Evolutionary conservation across 2,113 vertebrate species (phyloP).

Genomic region (Anthoscopus minutus): DNA sequence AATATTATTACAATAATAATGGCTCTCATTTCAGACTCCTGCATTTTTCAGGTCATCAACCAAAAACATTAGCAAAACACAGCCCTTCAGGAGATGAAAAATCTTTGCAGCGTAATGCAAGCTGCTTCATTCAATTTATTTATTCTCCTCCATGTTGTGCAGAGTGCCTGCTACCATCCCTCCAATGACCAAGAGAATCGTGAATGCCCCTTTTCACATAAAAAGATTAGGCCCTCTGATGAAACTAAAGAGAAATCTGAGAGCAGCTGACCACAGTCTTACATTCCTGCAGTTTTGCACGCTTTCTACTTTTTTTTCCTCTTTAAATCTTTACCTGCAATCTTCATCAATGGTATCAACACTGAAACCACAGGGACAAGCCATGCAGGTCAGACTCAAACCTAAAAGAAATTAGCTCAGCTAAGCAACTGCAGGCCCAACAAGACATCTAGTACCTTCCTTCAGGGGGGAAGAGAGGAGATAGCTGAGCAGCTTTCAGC

Average conservation of each 20-base stretch:
- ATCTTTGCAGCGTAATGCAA: not conserved
- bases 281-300: not conserved
- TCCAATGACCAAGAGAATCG: not conserved
- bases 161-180: not conserved
- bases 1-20: constrained; percentile 26
- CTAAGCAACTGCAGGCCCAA: not conserved
- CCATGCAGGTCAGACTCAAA: accelerated
- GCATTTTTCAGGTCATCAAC: constrained; percentile 44
- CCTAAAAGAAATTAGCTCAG: not conserved
- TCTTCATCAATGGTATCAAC: not conserved
- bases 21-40: not conserved
- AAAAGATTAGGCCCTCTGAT: not conserved
- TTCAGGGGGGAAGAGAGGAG: not conserved
- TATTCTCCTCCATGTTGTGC: not conserved
- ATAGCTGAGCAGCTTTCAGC: not conserved
- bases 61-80: constrained; percentile 30
- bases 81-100: constrained; percentile 14
- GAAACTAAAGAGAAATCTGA: not conserved
- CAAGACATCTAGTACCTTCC: not conserved
- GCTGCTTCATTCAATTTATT: not conserved
- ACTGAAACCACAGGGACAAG: not conserved
- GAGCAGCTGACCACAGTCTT: not conserved
- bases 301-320: not conserved
- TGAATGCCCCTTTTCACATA: not conserved
- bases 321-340: not conserved